Evolutionary conservation across 2,888 invertebrate genomes (phyloP), one percentile per base, ranked within the genome.

Genomic region (Euclidia mi): DNA sequence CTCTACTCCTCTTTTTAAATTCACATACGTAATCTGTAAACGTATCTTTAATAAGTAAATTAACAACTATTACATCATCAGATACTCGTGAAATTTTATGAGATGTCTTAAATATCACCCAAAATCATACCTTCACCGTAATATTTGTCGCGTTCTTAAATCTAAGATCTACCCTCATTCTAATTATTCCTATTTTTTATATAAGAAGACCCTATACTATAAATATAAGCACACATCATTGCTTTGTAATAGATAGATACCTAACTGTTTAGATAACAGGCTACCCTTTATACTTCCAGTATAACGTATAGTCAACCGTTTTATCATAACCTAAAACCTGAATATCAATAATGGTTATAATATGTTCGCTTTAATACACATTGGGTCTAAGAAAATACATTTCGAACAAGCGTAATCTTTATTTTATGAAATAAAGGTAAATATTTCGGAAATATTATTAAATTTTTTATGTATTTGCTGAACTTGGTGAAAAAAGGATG

Each of bases 351-450:
- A 64, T 62, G 53, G 67, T 64, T 46, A 63, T 48, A 71, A 57
- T n/a, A 68, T 61, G 38, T 38, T 59, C 55, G 61, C 51, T 34
- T 55, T 49, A 59, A 17, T 20, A 40, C 53, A 72, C 69, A 55
- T 53, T 41, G 65, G 71, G 69, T 71, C 49, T 41, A 44, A 59
- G 34, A 65, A 56, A 57, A 58, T 52, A 37, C 49, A 44, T 58
- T 66, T 56, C 72, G 48, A 65, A 41, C 41, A 49, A 49, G 32
- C 53, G 35, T 64, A 63, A 71, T 64, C 57, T 71, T 57, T 68
- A 53, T 71, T 71, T 28, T 45, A 45, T 35, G 40, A 18, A 38
- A n/a, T 18, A 14, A 29, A 41, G 41, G 47, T 43, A 42, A 57
- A 51, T 58, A 34, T 52, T 52, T 40, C 28, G 14, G 29, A 11